These are phyloP conservation scores for Pimephales promelas DNA, from an alignment of 2,113 vertebrate species.

Conservation along the genomic window DNA sequence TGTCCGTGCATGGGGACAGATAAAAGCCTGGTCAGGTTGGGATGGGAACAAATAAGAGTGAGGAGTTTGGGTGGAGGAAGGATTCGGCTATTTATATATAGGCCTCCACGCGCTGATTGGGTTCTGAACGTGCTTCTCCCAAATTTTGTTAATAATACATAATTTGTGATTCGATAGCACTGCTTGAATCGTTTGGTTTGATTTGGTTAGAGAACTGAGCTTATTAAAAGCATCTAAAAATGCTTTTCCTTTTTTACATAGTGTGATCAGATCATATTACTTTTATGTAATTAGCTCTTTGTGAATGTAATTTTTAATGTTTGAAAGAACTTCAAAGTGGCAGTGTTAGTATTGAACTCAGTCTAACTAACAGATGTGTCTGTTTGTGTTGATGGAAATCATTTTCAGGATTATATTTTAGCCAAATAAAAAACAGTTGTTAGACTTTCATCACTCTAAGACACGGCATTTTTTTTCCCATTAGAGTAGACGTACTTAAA, in stretches of 20 bases:
- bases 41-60: no score
- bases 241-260: not conserved
- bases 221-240: not conserved
- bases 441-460: not conserved
- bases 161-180: not conserved
- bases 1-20: no score
- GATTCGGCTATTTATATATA: no score
- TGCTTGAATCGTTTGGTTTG: not conserved
- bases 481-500: not conserved
- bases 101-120: no score
- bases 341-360: not conserved
- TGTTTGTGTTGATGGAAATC: not conserved
- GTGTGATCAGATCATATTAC: not conserved
- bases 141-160: not conserved
- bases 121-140: no score
- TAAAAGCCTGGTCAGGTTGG: no score
- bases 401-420: not conserved
- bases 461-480: not conserved
- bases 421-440: not conserved
- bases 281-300: not conserved
- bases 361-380: not conserved
- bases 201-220: not conserved
- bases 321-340: no score
- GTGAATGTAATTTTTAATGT: not conserved
- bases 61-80: no score